phyloP scores from a whole-genome alignment of 2,113 vertebrate genomes.

The Syngnathus floridae region DNA sequence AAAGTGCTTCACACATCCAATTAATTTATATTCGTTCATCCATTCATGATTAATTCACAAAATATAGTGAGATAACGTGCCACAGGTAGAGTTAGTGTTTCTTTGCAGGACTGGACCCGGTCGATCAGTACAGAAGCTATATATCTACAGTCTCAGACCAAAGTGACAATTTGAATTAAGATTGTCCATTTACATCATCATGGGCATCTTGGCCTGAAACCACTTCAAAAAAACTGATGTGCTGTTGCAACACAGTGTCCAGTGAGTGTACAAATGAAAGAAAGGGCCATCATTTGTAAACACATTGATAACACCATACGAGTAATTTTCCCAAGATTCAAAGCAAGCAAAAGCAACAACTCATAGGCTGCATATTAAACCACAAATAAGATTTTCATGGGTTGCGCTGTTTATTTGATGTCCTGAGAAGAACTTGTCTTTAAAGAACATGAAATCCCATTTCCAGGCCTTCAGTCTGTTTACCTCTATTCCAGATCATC shows the following conservation, averaged over 20 bases:
- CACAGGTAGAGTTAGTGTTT: too few relatives aligned
- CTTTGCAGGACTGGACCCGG: too few relatives aligned
- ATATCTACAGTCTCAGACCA: background rate
- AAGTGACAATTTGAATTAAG: background rate
- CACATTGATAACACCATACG: background rate
- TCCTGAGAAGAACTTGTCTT: constrained; percentile 52
- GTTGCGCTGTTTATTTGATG: constrained; percentile 42
- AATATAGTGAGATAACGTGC: too few relatives aligned
- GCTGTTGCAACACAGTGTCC: background rate
- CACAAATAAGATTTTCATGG: constrained; percentile 25
- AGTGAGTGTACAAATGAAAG: background rate
- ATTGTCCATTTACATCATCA: background rate
- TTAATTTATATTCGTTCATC: too few relatives aligned
- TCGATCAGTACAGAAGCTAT: too few relatives aligned
- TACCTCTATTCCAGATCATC: constrained; percentile 6
- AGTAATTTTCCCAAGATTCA: background rate
- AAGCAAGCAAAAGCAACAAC: background rate
- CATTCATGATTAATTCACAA: too few relatives aligned
- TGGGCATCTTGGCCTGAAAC: background rate
- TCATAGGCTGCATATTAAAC: background rate
- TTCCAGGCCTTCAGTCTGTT: constrained; percentile 51
- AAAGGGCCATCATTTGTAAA: background rate
- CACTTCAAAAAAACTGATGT: background rate
- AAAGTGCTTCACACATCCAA: too few relatives aligned
- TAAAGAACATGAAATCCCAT: constrained; percentile 44